Evolutionary conservation across 1,140 invertebrate species (phyloP), one percentile per base, ranked within the genome.

Genomic region (Holcopasites calliopsidis): DNA sequence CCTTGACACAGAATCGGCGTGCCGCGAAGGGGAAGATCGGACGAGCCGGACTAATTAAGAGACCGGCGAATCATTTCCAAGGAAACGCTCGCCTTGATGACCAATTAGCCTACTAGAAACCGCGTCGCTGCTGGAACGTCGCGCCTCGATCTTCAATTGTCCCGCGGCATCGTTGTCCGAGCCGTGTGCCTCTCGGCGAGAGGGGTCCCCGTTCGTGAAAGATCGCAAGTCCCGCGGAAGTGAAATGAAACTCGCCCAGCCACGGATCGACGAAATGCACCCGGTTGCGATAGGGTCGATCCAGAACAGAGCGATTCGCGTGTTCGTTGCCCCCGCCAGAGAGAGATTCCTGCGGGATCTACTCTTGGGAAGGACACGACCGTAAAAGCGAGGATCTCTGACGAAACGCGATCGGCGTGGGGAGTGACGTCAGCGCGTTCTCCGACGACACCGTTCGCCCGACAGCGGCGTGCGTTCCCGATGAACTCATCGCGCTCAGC

Each of bases 401-500:
- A 6, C 6, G 33, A 50, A 18, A 23, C 10, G 16, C 40, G 40
- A 58, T 35, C n/a, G 23, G 2, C 42, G 7, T 10, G 28, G n/a
- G n/a, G 28, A 42, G 44, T 83, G 82, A 83, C 54, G 76, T 83
- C 72, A 83, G 6, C 23, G 31, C 28, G 66, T 55, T 75, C 76
- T 54, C 44, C 80, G 68, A n/a, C 52, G 82, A 79, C 62, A 21
- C 23, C 33, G n/a, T n/a, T n/a, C 52, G 35, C 52, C 61, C 81
- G 65, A 75, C 79, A 64, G 5, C n/a, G 13, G n/a, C 33, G 40
- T 10, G 11, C 50, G 60, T 28, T 42, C 47, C 31, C 79, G 80
- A 83, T 83, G 82, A 83, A 76, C 77, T 83, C 82, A 83, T 70
- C 72, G 71, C 58, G 60, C n/a, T n/a, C n/a, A n/a, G n/a, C n/a